Conservation (phyloP, 2,797 vertebrate species). For the Darevskia nairensis region DNA sequence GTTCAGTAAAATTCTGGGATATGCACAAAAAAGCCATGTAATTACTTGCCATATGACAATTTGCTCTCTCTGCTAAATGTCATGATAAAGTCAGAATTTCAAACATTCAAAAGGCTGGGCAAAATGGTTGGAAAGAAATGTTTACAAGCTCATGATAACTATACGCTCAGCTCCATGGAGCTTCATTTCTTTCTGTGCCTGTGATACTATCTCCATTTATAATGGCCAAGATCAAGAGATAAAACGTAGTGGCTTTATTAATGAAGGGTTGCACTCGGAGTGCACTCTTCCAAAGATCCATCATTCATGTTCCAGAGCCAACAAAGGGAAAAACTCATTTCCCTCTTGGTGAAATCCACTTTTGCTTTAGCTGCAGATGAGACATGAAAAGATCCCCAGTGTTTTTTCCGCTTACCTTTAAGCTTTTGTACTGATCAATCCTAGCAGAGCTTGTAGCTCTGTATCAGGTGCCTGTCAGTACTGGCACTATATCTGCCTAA, state of each 20-base stretch:
- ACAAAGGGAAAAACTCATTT: not conserved
- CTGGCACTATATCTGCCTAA: not conserved
- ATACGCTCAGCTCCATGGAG: not conserved
- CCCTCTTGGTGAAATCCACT: not conserved
- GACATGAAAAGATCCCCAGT: slow-evolving; percentile 34
- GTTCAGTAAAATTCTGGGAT: not conserved
- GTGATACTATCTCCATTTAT: not conserved
- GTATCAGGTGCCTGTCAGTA: slow-evolving; percentile 43
- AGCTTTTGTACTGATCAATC: slow-evolving; percentile 9
- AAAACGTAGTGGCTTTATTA: slow-evolving; percentile 3
- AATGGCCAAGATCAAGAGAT: not conserved
- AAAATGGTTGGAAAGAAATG: not conserved
- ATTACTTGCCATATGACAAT: not conserved
- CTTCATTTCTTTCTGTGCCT: not conserved
- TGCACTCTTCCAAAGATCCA: not conserved
- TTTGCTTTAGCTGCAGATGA: slow-evolving; percentile 43
- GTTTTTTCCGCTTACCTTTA: slow-evolving; percentile 20
- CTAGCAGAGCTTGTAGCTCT: slow-evolving; percentile 13
- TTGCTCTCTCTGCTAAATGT: not conserved
- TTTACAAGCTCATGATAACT: not conserved
- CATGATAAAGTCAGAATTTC: slow-evolving; percentile 12
- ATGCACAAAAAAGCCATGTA: not conserved
- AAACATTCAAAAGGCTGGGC: not conserved
- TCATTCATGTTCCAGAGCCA: not conserved
- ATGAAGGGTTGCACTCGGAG: not conserved